These are phyloP conservation scores for Chloropsis hardwickii DNA, from an alignment of 2,113 vertebrate species.

Conservation along the genomic window DNA sequence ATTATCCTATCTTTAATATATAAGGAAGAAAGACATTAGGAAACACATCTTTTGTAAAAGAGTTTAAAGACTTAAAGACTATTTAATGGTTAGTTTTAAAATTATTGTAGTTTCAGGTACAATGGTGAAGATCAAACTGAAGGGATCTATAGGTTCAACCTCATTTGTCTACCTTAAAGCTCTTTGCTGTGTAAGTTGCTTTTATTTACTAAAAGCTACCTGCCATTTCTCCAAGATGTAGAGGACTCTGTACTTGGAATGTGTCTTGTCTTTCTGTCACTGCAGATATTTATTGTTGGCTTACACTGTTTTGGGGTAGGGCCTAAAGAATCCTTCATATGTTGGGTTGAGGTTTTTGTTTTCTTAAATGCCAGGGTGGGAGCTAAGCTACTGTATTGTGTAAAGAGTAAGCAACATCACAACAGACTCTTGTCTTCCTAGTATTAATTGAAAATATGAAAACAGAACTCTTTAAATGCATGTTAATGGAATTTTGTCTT, in stretches of 20 bases:
- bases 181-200: neutral
- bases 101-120: neutral
- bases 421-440: neutral
- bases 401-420: neutral
- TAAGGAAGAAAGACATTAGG: neutral
- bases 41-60: neutral
- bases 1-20: neutral
- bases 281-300: neutral
- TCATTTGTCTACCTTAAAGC: neutral
- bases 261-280: neutral
- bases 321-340: neutral
- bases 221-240: slow-evolving; percentile 21
- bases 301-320: neutral
- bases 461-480: neutral
- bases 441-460: neutral
- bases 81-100: neutral
- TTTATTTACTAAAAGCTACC: neutral
- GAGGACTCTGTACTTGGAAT: neutral
- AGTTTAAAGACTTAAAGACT: neutral
- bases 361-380: neutral
- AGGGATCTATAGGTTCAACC: neutral
- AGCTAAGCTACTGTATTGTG: neutral
- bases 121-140: neutral
- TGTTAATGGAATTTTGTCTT: neutral
- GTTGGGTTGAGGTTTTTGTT: neutral